These are phyloP conservation scores for Nerophis ophidion DNA, from an alignment of 2,113 vertebrate genomes.

Conservation along the genomic window DNA sequence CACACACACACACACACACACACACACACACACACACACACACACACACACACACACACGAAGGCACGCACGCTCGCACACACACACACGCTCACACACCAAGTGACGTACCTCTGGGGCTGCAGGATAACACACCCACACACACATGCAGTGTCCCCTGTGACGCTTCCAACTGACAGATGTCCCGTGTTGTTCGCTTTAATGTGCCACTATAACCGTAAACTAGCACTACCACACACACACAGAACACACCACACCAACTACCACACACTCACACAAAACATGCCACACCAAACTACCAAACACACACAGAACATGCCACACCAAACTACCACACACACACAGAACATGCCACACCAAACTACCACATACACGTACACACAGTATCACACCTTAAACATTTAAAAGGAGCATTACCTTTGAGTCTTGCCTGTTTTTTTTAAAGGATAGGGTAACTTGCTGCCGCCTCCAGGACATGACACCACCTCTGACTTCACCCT, in stretches of 20 bases:
- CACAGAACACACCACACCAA: conserved; percentile 12
- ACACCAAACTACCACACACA: conserved; percentile 27
- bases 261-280: conserved; percentile 1
- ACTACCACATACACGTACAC: background rate
- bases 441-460: too few relatives aligned
- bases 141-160: conserved; percentile 45
- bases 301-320: conserved; percentile 6
- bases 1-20: conserved; percentile 5
- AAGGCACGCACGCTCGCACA: conserved; percentile 6
- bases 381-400: background rate
- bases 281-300: conserved; percentile 9
- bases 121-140: conserved; percentile 8
- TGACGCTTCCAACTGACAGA: conserved; percentile 51
- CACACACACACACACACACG: conserved; percentile 7
- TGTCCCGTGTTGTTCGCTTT: conserved; percentile 48
- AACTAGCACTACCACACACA: conserved; percentile 36
- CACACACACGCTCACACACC: conserved; percentile 4
- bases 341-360: conserved; percentile 12
- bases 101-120: conserved; percentile 2
- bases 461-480: too few relatives aligned
- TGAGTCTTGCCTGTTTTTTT: background rate
- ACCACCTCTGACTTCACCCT: too few relatives aligned
- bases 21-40: conserved; percentile 6
- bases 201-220: conserved; percentile 47
- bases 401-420: background rate